Conservation (phyloP, 2,888 invertebrate genomes). For the Agrotis puta region DNA sequence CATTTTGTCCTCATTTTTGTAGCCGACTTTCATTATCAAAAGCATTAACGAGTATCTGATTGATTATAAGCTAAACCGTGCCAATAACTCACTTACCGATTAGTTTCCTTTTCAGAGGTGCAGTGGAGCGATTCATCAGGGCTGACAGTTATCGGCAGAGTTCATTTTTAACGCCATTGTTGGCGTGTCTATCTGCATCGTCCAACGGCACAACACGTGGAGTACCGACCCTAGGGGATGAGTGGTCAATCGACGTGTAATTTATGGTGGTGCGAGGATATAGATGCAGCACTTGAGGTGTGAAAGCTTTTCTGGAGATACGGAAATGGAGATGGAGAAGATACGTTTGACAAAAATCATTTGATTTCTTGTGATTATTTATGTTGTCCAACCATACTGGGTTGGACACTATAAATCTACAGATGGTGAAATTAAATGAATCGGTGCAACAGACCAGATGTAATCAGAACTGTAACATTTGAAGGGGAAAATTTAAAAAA, state of each 20-base stretch:
- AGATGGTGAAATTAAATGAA: too few species aligned
- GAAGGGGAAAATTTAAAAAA: too few species aligned
- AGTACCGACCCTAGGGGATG: conserved; percentile 72
- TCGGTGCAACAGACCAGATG: too few species aligned
- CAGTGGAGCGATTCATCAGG: conserved; percentile 81
- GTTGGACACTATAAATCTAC: too few species aligned
- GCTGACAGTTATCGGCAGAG: conserved; percentile 80
- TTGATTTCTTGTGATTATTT: not conserved
- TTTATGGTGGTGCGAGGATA: conserved; percentile 73
- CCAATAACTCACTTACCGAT: conserved; percentile 66
- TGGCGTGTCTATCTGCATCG: conserved; percentile 78
- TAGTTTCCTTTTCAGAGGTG: conserved; percentile 66
- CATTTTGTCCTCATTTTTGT: too few species aligned
- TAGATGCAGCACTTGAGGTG: conserved; percentile 36
- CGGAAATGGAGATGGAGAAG: conserved; percentile 1
- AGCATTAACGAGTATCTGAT: conserved; percentile 20
- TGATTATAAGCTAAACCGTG: conserved; percentile 61
- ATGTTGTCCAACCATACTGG: too few species aligned
- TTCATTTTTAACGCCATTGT: conserved; percentile 89
- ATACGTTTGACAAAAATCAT: not conserved
- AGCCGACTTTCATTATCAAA: not conserved
- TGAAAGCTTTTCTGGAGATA: conserved; percentile 16
- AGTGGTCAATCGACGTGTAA: conserved; percentile 82
- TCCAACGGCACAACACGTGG: conserved; percentile 70
- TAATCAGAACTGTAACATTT: too few species aligned